phyloP scores from a whole-genome alignment of 2,888 invertebrate species.

The Pheosia tremula region DNA sequence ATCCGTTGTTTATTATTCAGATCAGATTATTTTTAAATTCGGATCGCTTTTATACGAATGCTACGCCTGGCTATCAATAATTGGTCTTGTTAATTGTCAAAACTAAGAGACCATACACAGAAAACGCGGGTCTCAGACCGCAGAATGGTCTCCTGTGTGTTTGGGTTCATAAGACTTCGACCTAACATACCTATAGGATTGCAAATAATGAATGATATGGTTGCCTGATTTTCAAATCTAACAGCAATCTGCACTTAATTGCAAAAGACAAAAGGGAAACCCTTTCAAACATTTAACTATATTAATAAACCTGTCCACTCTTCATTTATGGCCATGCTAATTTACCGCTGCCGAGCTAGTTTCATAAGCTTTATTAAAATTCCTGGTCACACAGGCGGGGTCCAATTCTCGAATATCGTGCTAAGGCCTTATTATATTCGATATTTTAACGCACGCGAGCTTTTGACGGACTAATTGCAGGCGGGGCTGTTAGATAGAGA shows the following conservation, averaged over 20 bases:
- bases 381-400: slow-evolving; percentile 47
- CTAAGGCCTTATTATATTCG: slow-evolving; percentile 65
- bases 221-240: no score
- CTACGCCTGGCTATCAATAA: no score
- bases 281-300: background rate
- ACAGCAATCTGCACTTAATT: no score
- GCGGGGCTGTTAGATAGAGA: slow-evolving; percentile 48
- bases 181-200: no score
- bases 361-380: slow-evolving; percentile 57
- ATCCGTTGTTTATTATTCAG: background rate
- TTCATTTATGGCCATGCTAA: slow-evolving; percentile 14
- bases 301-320: background rate
- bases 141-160: no score
- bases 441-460: slow-evolving; percentile 69
- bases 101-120: no score
- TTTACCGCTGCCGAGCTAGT: slow-evolving; percentile 36
- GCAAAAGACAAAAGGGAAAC: no score
- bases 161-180: no score
- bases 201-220: no score
- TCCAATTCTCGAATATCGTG: slow-evolving; percentile 61
- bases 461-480: slow-evolving; percentile 67
- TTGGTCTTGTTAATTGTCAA: no score
- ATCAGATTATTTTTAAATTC: background rate
- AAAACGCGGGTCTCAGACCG: no score
- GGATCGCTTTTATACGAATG: no score